These are phyloP conservation scores for Grantiella picta DNA, from an alignment of 2,113 vertebrate species.

Conservation along the genomic window DNA sequence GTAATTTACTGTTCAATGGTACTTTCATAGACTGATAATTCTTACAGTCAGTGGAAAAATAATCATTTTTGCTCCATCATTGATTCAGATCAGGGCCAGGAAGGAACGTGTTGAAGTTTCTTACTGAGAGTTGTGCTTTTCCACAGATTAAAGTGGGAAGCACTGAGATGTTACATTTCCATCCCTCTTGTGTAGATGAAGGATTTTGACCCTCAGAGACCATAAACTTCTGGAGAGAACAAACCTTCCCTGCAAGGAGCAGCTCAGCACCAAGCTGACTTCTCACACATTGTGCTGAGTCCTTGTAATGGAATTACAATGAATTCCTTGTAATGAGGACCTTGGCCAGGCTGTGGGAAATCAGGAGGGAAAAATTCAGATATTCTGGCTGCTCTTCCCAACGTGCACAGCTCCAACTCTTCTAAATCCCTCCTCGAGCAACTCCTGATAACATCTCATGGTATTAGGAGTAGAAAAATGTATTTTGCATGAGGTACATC, in stretches of 20 bases:
- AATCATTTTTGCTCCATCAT: not conserved
- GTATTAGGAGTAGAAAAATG: not conserved
- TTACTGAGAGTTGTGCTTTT: not conserved
- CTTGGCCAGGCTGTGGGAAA: not conserved
- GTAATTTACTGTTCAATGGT: not conserved
- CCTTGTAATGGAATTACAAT: not conserved
- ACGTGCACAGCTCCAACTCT: accelerated
- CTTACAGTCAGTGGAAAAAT: not conserved
- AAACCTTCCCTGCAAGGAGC: not conserved
- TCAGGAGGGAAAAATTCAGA: not conserved
- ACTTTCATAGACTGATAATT: not conserved
- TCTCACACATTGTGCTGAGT: not conserved
- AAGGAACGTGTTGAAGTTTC: not conserved
- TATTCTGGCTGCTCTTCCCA: not conserved
- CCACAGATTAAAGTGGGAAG: not conserved
- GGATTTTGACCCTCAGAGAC: not conserved
- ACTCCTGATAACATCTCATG: not conserved
- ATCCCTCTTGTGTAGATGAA: not conserved
- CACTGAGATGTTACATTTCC: not conserved
- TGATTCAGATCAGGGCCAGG: not conserved
- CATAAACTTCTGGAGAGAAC: not conserved
- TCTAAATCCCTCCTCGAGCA: not conserved
- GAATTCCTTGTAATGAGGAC: not conserved
- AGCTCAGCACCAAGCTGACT: not conserved
- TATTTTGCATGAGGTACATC: not conserved